These are phyloP conservation scores for Cataglyphis altisquamis DNA, from an alignment of 2,888 invertebrate species.

Conservation along the genomic window DNA sequence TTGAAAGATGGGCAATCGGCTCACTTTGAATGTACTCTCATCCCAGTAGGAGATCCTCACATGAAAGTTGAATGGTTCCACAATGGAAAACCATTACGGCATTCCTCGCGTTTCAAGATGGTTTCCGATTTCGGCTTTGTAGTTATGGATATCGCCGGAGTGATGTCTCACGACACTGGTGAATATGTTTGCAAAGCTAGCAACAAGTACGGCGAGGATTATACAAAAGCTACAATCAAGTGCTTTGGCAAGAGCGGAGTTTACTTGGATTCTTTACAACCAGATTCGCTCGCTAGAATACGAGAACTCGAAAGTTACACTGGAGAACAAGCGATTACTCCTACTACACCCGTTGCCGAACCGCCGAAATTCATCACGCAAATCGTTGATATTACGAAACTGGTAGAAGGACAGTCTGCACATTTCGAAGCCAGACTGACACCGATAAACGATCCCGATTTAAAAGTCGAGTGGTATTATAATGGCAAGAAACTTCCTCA, in stretches of 20 bases:
- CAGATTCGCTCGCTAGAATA: conserved; percentile 95
- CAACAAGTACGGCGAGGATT: conserved; percentile 96
- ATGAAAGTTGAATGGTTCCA: conserved; percentile 99
- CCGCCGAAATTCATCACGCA: conserved; percentile 97
- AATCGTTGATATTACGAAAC: conserved; percentile 93
- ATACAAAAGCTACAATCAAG: conserved; percentile 93
- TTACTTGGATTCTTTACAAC: conserved; percentile 95
- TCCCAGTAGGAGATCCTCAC: conserved; percentile 97
- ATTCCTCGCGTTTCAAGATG: conserved; percentile 96
- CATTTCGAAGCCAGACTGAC: conserved; percentile 97
- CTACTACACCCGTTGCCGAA: conserved; percentile 90
- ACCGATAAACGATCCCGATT: conserved; percentile 97
- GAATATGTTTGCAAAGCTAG: conserved; percentile 97
- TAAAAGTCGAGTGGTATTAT: conserved; percentile 98
- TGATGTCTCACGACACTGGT: conserved; percentile 96
- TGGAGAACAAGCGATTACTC: conserved; percentile 89
- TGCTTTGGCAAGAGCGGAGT: conserved; percentile 95
- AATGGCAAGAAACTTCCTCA: conserved; percentile 96
- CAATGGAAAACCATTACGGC: conserved; percentile 95
- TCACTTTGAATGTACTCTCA: conserved; percentile 97
- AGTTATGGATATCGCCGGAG: conserved; percentile 97
- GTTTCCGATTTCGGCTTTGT: conserved; percentile 98
- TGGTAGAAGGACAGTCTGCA: conserved; percentile 98
- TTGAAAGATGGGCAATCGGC: conserved; percentile 97
- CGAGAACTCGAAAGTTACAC: conserved; percentile 92